phyloP scores from a whole-genome alignment of 2,113 vertebrate species.

The Pseudorhombus dupliciocellatus region DNA sequence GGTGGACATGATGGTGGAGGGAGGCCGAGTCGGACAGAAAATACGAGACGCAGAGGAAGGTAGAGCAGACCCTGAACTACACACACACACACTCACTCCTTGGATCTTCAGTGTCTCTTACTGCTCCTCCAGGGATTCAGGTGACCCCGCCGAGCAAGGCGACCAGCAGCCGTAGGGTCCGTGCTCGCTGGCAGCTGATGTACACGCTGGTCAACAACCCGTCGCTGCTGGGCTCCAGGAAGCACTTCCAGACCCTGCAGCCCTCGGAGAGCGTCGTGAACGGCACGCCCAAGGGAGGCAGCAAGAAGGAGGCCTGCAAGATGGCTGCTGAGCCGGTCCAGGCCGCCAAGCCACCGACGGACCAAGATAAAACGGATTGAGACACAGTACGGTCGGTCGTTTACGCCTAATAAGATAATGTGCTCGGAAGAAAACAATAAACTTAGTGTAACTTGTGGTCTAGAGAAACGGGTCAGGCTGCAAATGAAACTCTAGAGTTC shows the following conservation, averaged over 20 bases:
- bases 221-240: conserved; percentile 83
- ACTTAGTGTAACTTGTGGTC: not conserved
- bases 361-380: conserved; percentile 45
- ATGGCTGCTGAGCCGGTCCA: not conserved
- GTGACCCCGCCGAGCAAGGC: conserved; percentile 30
- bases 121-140: conserved; percentile 81
- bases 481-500: no score
- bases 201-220: conserved; percentile 91
- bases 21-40: conserved; percentile 26
- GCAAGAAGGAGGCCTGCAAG: conserved; percentile 26
- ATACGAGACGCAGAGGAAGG: conserved; percentile 85
- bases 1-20: conserved; percentile 48
- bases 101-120: not conserved
- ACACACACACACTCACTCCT: not conserved
- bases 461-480: not conserved
- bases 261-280: conserved; percentile 60
- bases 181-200: conserved; percentile 85
- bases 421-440: not conserved
- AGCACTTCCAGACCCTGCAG: conserved; percentile 72
- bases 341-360: not conserved
- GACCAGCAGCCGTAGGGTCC: conserved; percentile 55
- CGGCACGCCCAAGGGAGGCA: conserved; percentile 62
- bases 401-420: not conserved
- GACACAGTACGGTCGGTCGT: not conserved
- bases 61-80: conserved; percentile 47